Conservation (phyloP, 2,113 vertebrate genomes). For the Neotragus moschatus region DNA sequence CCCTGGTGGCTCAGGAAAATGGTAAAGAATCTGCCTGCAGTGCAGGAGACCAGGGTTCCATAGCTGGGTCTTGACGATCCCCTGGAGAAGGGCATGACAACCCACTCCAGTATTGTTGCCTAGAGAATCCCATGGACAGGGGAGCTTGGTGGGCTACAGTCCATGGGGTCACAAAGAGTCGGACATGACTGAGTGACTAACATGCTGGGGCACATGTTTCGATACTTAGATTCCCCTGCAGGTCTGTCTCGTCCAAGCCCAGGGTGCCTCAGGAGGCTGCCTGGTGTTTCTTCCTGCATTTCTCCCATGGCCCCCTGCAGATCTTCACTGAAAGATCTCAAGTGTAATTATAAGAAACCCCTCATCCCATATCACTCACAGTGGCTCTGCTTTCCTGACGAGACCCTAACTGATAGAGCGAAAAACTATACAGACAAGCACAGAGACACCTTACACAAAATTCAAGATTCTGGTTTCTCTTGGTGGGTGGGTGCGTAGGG, state of each 20-base stretch:
- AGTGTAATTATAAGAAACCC: background rate
- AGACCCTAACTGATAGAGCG: background rate
- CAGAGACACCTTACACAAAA: background rate
- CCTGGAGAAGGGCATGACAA: background rate
- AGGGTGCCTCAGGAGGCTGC: background rate
- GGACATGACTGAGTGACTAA: background rate
- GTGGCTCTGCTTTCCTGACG: background rate
- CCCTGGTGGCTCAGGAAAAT: background rate
- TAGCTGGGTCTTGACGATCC: fast-evolving
- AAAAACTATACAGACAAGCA: background rate
- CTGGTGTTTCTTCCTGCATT: background rate
- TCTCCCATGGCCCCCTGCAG: background rate
- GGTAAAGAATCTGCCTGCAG: background rate
- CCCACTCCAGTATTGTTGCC: background rate
- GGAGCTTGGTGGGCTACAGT: background rate
- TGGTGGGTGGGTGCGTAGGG: background rate
- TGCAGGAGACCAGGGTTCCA: background rate
- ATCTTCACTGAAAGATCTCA: background rate
- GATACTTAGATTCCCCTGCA: background rate
- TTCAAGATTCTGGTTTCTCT: background rate
- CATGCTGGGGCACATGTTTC: background rate
- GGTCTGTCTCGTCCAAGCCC: background rate
- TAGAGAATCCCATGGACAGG: background rate
- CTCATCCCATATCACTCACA: background rate
- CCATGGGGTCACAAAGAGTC: background rate